Evolutionary conservation across 2,113 vertebrate genomes (phyloP).

Genomic region (Heliornis fulica): DNA sequence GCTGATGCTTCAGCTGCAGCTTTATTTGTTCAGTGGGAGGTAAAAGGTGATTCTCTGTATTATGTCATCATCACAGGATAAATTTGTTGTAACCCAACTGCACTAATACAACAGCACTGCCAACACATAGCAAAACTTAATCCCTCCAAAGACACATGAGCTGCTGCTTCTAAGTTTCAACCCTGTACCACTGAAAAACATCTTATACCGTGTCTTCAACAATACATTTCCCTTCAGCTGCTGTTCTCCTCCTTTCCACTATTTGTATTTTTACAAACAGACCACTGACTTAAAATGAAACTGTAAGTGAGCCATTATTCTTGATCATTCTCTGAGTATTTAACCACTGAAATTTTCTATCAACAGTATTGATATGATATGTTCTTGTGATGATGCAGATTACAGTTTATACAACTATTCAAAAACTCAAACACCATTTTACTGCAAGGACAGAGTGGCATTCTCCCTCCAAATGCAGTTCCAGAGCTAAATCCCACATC

Average conservation of each 20-base stretch:
- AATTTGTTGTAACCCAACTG: not conserved
- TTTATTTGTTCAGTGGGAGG: not conserved
- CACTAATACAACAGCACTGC: not conserved
- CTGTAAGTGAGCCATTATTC: conserved; percentile 29
- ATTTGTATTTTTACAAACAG: conserved; percentile 17
- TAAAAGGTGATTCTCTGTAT: not conserved
- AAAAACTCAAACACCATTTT: conserved; percentile 46
- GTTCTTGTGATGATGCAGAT: conserved; percentile 38
- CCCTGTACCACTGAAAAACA: conserved; percentile 43
- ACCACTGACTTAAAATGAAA: conserved; percentile 59
- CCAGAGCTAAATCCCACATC: conserved; percentile 41
- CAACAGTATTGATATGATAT: conserved; percentile 40
- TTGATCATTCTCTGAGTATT: conserved; percentile 36
- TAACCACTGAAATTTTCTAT: conserved; percentile 57
- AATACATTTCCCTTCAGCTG: conserved; percentile 31
- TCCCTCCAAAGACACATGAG: not conserved
- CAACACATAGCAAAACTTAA: not conserved
- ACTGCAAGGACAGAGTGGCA: conserved; percentile 27
- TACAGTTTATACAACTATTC: conserved; percentile 48
- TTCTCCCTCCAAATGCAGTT: conserved; percentile 39
- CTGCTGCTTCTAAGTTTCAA: conserved; percentile 45
- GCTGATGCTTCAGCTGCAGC: not conserved
- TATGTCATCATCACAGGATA: not conserved
- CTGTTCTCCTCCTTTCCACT: conserved; percentile 31
- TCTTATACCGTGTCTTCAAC: not conserved